phyloP scores from a whole-genome alignment of 2,888 invertebrate species.

The Oegoconia quadripuncta region DNA sequence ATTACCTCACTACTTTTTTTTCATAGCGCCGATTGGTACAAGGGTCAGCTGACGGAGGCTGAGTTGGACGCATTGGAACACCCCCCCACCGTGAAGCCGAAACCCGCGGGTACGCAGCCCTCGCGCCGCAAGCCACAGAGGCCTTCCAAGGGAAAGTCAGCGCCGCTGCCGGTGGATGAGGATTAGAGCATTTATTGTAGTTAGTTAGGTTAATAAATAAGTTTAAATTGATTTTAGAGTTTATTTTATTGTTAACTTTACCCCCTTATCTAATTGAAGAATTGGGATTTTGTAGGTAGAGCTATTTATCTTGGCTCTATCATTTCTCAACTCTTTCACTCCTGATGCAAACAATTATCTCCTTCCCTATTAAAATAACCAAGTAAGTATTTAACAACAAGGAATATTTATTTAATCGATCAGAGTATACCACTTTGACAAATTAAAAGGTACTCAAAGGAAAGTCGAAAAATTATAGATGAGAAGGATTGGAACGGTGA shows the following conservation, averaged over 20 bases:
- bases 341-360: too few species aligned
- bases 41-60: conserved; percentile 88
- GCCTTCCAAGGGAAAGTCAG: conserved; percentile 53
- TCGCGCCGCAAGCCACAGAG: conserved; percentile 70
- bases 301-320: too few species aligned
- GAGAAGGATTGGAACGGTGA: too few species aligned
- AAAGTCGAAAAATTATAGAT: too few species aligned
- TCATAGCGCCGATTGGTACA: conserved; percentile 93
- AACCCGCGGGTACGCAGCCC: conserved; percentile 61
- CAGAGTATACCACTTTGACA: too few species aligned
- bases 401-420: too few species aligned
- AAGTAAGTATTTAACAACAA: too few species aligned
- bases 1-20: background rate
- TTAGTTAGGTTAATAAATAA: conserved; percentile 46
- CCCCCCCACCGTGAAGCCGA: conserved; percentile 84
- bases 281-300: too few species aligned
- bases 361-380: too few species aligned
- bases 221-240: background rate
- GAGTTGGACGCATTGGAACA: conserved; percentile 89
- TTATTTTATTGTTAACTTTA: background rate
- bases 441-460: too few species aligned
- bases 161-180: conserved; percentile 30
- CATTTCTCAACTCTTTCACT: too few species aligned
- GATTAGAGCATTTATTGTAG: conserved; percentile 48
- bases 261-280: background rate